A percentile compares a stretch with the other conserved stretches of the same genome.
phyloP scores from a whole-genome alignment of 2,113 vertebrate genomes.

The Aythya baeri region DNA sequence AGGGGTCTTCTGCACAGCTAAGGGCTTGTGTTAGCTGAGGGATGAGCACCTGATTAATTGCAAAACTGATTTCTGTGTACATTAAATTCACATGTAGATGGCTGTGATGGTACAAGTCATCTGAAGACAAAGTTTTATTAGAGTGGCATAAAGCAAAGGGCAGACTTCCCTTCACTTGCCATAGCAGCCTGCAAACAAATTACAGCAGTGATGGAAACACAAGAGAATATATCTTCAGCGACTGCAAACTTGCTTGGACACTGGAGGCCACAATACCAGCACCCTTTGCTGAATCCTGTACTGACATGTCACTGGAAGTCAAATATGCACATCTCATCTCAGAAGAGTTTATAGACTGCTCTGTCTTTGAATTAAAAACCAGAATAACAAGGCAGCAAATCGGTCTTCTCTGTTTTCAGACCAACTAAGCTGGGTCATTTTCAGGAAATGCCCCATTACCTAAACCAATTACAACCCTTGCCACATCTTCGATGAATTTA shows the following conservation, averaged over 20 bases:
- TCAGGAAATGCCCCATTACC: constrained; percentile 17
- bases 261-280: not conserved
- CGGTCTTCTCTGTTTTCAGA: not conserved
- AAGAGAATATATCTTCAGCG: not conserved
- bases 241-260: not conserved
- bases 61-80: not conserved
- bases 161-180: not conserved
- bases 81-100: not conserved
- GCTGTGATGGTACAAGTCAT: not conserved
- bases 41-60: not conserved
- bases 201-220: not conserved
- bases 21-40: not conserved
- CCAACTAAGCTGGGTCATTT: not conserved
- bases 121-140: not conserved
- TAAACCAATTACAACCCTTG: constrained; percentile 31
- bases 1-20: not conserved
- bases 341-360: not conserved
- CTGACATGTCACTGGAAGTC: not conserved
- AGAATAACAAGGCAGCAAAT: constrained; percentile 14
- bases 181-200: not conserved
- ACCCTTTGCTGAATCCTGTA: not conserved
- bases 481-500: not conserved
- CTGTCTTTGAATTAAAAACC: not conserved
- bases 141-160: not conserved
- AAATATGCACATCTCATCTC: not conserved